Conservation (phyloP, 2,113 vertebrate species). For the Gallinago paraguaiae region DNA sequence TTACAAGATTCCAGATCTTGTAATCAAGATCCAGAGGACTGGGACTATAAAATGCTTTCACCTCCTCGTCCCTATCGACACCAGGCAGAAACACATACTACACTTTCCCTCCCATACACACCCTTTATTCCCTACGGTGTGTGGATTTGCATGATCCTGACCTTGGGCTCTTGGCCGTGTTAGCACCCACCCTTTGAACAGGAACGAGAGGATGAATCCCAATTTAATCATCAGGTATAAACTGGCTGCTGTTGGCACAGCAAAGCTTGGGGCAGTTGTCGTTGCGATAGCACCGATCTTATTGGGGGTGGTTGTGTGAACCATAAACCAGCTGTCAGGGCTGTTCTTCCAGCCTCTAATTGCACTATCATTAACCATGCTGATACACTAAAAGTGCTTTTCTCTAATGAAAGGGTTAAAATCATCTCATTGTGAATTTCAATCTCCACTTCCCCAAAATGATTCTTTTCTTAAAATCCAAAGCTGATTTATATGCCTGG, state of each 20-base stretch:
- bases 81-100: rapidly evolving
- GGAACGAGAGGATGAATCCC: neutral
- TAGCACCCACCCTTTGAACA: neutral
- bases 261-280: neutral
- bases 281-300: neutral
- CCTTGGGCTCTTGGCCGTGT: neutral
- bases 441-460: neutral
- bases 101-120: rapidly evolving
- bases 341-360: neutral
- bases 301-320: neutral
- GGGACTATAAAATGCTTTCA: neutral
- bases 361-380: neutral
- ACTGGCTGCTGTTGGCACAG: neutral
- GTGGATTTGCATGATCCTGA: too few species aligned
- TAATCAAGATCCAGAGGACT: neutral
- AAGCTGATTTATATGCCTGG: neutral
- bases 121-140: rapidly evolving
- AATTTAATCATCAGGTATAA: too few species aligned
- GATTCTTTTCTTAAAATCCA: neutral
- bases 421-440: neutral
- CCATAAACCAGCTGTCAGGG: neutral
- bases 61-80: neutral
- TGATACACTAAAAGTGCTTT: neutral
- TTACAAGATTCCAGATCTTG: neutral
- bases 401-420: neutral